These are phyloP conservation scores for Chionomys nivalis DNA, from an alignment of 2,113 vertebrate species.

Conservation along the genomic window DNA sequence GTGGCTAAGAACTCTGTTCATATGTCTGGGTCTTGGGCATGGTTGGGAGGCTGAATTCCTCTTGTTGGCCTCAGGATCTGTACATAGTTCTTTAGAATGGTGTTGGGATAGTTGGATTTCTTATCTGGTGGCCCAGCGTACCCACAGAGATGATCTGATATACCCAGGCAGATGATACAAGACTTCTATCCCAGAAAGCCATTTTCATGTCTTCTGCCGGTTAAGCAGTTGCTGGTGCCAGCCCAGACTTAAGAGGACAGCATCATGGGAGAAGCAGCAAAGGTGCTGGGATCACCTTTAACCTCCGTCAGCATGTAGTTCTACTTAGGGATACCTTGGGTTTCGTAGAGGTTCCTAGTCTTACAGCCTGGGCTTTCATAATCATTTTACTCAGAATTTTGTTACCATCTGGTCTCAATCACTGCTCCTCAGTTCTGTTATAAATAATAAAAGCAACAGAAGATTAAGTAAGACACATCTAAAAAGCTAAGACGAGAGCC, in stretches of 20 bases:
- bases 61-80: too few species aligned
- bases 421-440: background rate
- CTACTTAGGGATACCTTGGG: background rate
- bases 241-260: background rate
- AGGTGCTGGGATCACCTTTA: background rate
- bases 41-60: background rate
- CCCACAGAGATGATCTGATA: background rate
- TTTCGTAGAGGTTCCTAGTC: background rate
- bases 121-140: background rate
- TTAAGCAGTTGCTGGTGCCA: background rate
- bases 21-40: background rate
- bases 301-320: background rate
- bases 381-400: background rate
- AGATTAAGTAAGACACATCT: background rate
- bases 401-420: background rate
- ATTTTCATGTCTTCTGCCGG: background rate
- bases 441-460: background rate
- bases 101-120: background rate
- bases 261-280: background rate
- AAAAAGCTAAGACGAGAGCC: background rate
- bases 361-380: background rate
- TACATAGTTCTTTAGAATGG: background rate
- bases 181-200: background rate
- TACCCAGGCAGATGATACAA: background rate
- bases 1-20: background rate